A percentile compares a stretch with the other conserved stretches of the same genome.
Evolutionary conservation across 2,797 vertebrate species (phyloP).

Genomic region (Sparus aurata): DNA sequence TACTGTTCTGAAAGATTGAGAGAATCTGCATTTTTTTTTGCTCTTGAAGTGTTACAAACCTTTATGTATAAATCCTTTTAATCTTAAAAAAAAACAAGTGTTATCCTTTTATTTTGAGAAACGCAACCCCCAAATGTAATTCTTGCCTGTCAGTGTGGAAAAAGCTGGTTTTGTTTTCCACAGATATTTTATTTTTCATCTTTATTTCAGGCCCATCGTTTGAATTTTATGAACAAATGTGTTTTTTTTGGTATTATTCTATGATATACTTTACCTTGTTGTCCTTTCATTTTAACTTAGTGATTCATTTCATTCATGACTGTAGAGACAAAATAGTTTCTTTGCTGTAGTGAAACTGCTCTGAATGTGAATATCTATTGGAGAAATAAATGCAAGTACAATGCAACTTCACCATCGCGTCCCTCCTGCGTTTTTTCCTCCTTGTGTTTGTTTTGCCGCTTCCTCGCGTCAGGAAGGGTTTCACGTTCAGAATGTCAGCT

Average conservation of each 20-base stretch:
- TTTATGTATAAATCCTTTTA: slow-evolving; percentile 38
- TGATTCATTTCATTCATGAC: slow-evolving; percentile 69
- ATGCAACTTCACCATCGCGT: slow-evolving; percentile 85
- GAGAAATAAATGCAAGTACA: slow-evolving; percentile 92
- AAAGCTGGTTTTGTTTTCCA: slow-evolving; percentile 45
- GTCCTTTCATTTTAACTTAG: slow-evolving; percentile 75
- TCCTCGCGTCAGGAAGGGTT: neutral
- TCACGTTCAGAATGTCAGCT: slow-evolving; percentile 48
- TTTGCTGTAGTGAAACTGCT: slow-evolving; percentile 89
- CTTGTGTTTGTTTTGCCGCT: slow-evolving; percentile 10
- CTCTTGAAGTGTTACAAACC: slow-evolving; percentile 65
- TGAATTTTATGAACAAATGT: slow-evolving; percentile 60
- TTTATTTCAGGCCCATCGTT: slow-evolving; percentile 40
- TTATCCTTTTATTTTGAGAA: slow-evolving; percentile 54
- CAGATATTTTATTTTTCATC: slow-evolving; percentile 25
- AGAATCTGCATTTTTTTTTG: slow-evolving; percentile 37
- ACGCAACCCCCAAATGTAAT: slow-evolving; percentile 12
- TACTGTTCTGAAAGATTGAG: slow-evolving; percentile 11
- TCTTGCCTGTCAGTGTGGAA: slow-evolving; percentile 18
- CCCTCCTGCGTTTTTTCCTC: slow-evolving; percentile 5
- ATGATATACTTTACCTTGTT: slow-evolving; percentile 60
- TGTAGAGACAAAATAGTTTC: slow-evolving; percentile 79
- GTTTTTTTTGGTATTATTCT: slow-evolving; percentile 35
- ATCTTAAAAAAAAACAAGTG: slow-evolving; percentile 31
- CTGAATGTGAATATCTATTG: slow-evolving; percentile 87